Percentiles rank a stretch among this genome's conserved stretches.
Conservation (phyloP, 92 coral and sea anemone species). For the Blastomussa wellsi region DNA sequence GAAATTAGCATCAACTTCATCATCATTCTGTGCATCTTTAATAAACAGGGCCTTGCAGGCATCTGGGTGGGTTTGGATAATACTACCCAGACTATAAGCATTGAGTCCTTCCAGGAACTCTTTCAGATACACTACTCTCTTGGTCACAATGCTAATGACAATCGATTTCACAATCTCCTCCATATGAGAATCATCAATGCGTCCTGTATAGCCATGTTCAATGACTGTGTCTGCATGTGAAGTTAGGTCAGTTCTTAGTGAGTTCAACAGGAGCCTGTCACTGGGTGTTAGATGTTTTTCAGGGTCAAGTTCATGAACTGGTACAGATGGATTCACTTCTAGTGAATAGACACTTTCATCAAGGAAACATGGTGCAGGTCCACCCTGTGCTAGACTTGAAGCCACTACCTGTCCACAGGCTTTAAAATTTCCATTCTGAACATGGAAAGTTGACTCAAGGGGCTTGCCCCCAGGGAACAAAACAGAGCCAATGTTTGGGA, state of each 20-base stretch:
- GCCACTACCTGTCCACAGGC: conserved; percentile 65
- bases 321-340: conserved; percentile 37
- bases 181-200: conserved; percentile 34
- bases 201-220: conserved; percentile 73
- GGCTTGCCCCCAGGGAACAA: conserved; percentile 74
- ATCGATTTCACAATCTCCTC: conserved; percentile 50
- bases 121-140: conserved; percentile 54
- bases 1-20: conserved; percentile 63
- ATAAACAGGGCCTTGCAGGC: conserved; percentile 49
- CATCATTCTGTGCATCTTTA: neutral
- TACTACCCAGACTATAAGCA: conserved; percentile 40
- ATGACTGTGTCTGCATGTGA: conserved; percentile 45
- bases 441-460: conserved; percentile 51
- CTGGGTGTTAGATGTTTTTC: conserved; percentile 11
- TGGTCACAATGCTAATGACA: conserved; percentile 48
- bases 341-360: conserved; percentile 35
- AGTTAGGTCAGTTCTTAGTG: conserved; percentile 26
- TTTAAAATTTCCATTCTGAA: conserved; percentile 68
- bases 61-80: conserved; percentile 42
- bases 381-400: conserved; percentile 57
- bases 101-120: conserved; percentile 66
- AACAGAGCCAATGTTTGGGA: conserved; percentile 43
- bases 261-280: conserved; percentile 23
- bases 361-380: conserved; percentile 60
- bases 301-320: conserved; percentile 16